A percentile compares a stretch with the other conserved stretches of the same genome.
Conservation (phyloP, 1,140 invertebrate genomes). For the Conopomorpha cramerella region DNA sequence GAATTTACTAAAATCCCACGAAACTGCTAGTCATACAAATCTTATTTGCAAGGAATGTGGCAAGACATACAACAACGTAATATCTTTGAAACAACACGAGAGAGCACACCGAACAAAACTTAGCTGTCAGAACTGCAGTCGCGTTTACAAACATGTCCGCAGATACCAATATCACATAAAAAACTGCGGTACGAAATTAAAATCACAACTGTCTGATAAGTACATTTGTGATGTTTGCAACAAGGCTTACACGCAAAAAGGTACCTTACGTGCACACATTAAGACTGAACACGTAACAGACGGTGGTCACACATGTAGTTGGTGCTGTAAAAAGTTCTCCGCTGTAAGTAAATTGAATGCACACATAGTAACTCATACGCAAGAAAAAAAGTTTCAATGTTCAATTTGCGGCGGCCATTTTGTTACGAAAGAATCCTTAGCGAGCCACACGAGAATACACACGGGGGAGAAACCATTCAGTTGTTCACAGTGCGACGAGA, state of each 20-base stretch:
- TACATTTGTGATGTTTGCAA: conserved; percentile 43
- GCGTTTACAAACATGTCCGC: conserved; percentile 34
- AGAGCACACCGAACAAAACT: conserved; percentile 22
- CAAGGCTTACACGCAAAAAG: conserved; percentile 42
- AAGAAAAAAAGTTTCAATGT: conserved; percentile 44
- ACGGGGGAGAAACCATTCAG: conserved; percentile 55
- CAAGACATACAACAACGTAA: conserved; percentile 30
- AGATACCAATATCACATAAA: conserved; percentile 39
- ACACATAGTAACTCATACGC: conserved; percentile 52
- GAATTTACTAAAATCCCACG: conserved; percentile 22
- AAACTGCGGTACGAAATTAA: conserved; percentile 14
- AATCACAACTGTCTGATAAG: conserved; percentile 24
- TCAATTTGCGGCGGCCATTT: conserved; percentile 39
- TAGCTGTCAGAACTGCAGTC: conserved; percentile 32
- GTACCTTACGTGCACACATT: conserved; percentile 37
- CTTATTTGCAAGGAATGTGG: conserved; percentile 35
- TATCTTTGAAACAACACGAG: conserved; percentile 38
- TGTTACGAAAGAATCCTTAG: conserved; percentile 38
- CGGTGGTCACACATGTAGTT: conserved; percentile 34
- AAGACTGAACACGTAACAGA: conserved; percentile 40
- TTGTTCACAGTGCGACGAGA: conserved; percentile 27
- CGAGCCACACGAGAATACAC: conserved; percentile 48
- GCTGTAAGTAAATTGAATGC: conserved; percentile 33
- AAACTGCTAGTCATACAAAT: conserved; percentile 24
- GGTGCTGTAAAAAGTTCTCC: conserved; percentile 43